These are phyloP conservation scores for Polia nebulosa DNA, from an alignment of 2,888 invertebrate species.

Conservation along the genomic window DNA sequence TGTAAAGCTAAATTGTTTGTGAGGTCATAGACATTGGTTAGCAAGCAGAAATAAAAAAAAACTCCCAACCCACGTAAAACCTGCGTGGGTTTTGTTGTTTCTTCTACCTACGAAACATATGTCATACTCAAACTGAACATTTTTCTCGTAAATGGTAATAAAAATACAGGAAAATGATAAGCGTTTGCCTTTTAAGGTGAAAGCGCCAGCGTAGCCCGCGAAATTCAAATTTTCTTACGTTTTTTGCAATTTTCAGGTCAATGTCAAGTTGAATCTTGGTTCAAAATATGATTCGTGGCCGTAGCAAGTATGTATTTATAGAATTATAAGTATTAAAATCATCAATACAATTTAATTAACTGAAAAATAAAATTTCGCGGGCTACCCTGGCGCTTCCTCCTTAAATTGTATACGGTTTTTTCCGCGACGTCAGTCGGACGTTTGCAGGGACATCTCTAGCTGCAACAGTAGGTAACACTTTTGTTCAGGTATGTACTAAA, in stretches of 20 bases:
- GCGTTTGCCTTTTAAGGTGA: slow-evolving; percentile 49
- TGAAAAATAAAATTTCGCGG: too few relatives aligned
- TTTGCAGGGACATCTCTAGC: slow-evolving; percentile 47
- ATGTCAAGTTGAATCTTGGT: too few relatives aligned
- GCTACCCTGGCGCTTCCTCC: too few relatives aligned
- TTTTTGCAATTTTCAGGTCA: too few relatives aligned
- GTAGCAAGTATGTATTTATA: too few relatives aligned
- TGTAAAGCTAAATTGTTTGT: slow-evolving; percentile 17
- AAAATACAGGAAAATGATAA: slow-evolving; percentile 30
- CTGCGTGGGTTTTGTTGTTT: slow-evolving; percentile 4
- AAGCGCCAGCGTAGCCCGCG: too few relatives aligned
- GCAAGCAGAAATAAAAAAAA: slow-evolving; percentile 6
- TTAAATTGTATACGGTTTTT: slow-evolving; percentile 62
- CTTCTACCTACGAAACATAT: neutral
- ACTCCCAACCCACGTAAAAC: slow-evolving; percentile 6
- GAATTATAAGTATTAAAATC: too few relatives aligned
- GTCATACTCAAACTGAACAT: neutral
- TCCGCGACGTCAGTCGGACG: slow-evolving; percentile 43
- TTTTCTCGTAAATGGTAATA: slow-evolving; percentile 1
- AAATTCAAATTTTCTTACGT: too few relatives aligned
- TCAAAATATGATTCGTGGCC: too few relatives aligned
- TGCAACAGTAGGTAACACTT: slow-evolving; percentile 61
- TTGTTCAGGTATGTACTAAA: slow-evolving; percentile 60
- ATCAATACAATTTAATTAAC: too few relatives aligned
- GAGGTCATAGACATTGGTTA: slow-evolving; percentile 17